These are phyloP conservation scores for Pachydiplax longipennis DNA, from an alignment of 2,888 invertebrate species.

Conservation along the genomic window DNA sequence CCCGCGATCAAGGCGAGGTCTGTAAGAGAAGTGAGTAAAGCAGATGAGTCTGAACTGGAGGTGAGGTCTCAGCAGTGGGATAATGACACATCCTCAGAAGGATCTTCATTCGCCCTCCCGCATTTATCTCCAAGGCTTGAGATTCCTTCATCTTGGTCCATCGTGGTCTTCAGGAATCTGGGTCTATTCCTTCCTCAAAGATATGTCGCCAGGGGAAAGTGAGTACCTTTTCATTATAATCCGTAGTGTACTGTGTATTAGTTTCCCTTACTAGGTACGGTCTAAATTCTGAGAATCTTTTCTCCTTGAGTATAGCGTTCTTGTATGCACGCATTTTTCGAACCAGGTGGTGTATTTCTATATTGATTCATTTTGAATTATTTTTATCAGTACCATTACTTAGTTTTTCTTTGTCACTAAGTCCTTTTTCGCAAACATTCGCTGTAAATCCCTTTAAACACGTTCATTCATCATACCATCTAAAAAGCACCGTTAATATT, in stretches of 20 bases:
- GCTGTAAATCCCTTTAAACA: no score
- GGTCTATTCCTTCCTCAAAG: slow-evolving; percentile 69
- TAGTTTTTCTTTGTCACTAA: no score
- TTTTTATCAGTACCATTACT: no score
- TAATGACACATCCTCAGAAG: slow-evolving; percentile 11
- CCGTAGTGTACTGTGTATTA: not conserved
- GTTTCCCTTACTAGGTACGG: not conserved
- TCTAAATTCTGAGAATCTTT: no score
- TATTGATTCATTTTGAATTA: no score
- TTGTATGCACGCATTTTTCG: no score
- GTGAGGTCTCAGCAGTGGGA: slow-evolving; percentile 11
- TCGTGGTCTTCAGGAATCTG: slow-evolving; percentile 70
- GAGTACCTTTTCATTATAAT: slow-evolving; percentile 56
- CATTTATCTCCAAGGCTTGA: not conserved
- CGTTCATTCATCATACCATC: no score
- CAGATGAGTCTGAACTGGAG: not conserved
- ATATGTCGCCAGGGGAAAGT: slow-evolving; percentile 70
- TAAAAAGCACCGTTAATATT: no score
- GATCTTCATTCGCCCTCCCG: not conserved
- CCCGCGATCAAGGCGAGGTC: not conserved
- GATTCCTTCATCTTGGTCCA: slow-evolving; percentile 53
- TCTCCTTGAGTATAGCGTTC: no score
- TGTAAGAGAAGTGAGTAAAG: not conserved
- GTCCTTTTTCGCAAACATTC: no score
- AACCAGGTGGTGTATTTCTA: no score